Conservation (phyloP, 2,888 invertebrate genomes). For the Argyresthia albistria region DNA sequence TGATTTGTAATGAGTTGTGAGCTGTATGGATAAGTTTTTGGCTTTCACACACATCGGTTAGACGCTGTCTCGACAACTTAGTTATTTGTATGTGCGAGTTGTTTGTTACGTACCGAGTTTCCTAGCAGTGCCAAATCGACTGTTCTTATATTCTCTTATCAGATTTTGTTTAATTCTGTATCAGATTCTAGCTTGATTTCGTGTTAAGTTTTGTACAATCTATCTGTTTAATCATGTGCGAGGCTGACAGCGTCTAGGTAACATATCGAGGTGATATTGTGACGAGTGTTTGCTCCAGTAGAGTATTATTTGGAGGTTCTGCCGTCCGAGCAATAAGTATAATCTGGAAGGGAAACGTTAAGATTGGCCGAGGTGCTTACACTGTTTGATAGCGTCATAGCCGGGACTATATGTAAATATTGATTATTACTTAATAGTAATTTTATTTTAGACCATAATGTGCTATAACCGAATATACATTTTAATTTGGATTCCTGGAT, state of each 20-base stretch:
- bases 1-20: not conserved
- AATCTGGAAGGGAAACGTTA: not conserved
- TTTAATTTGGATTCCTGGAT: constrained; percentile 4
- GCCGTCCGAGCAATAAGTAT: not conserved
- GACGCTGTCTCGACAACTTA: not conserved
- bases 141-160: not conserved
- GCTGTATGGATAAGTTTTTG: not conserved
- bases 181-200: constrained; percentile 3
- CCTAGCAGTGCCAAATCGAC: constrained; percentile 5
- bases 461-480: constrained; percentile 47
- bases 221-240: not conserved
- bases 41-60: not conserved
- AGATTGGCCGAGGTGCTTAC: not conserved
- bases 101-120: not conserved
- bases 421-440: constrained; percentile 65
- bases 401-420: constrained; percentile 48
- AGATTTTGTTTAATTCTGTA: not conserved
- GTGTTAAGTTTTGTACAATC: constrained; percentile 5
- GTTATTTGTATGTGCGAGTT: not conserved
- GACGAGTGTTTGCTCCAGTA: not conserved
- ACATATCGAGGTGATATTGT: not conserved
- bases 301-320: not conserved
- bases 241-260: not conserved
- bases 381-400: constrained; percentile 2
- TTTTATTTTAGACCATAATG: constrained; percentile 63